phyloP scores from a whole-genome alignment of 1,140 invertebrate genomes.

The Euglossa dilemma region DNA sequence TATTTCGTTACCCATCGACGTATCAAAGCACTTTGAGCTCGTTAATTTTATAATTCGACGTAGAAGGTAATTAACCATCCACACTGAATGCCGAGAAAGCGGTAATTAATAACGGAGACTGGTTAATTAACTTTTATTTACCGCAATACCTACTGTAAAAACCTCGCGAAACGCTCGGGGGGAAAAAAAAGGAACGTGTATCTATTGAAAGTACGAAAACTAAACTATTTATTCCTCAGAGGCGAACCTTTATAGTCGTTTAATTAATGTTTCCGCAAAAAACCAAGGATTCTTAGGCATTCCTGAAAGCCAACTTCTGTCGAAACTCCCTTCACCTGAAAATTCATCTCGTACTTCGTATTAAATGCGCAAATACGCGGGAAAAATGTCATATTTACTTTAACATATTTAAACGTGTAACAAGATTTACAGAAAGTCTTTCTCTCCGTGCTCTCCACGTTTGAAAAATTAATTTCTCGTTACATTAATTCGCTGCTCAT shows the following conservation, averaged over 20 bases:
- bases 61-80: background rate
- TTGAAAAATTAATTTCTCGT: no score
- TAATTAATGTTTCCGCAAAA: background rate
- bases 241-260: rapidly evolving
- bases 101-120: conserved; percentile 25
- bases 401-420: no score
- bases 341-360: no score
- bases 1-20: background rate
- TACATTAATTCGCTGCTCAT: no score
- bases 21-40: conserved; percentile 11
- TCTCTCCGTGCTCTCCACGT: no score
- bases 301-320: no score
- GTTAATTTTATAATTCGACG: conserved; percentile 13
- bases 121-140: conserved; percentile 15
- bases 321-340: no score
- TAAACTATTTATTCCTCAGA: background rate
- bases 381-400: no score
- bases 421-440: no score
- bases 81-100: background rate
- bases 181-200: background rate
- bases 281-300: background rate
- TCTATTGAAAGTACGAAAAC: no score
- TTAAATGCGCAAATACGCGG: background rate
- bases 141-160: background rate
- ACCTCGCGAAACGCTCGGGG: no score